phyloP scores from a whole-genome alignment of 1,140 invertebrate genomes.

The Neodiprion fabricii region DNA sequence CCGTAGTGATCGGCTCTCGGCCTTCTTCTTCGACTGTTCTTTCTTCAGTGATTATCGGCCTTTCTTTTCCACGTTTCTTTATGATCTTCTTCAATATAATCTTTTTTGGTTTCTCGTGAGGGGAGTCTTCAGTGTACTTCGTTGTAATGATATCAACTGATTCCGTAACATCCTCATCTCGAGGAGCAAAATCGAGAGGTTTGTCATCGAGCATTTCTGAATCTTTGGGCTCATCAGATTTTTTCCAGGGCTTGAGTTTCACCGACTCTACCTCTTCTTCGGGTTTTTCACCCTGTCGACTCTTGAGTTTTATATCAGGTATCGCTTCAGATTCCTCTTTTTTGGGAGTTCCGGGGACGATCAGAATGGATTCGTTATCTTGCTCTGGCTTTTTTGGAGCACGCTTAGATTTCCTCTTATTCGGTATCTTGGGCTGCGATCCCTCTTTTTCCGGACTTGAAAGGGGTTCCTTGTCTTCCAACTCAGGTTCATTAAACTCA shows the following conservation, averaged over 20 bases:
- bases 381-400: conserved; percentile 26
- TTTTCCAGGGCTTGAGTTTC: conserved; percentile 32
- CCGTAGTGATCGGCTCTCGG: conserved; percentile 37
- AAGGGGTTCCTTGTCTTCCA: conserved; percentile 22
- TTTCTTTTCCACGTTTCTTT: conserved; percentile 41
- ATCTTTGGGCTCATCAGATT: conserved; percentile 34
- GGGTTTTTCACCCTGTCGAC: conserved; percentile 23
- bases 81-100: conserved; percentile 42
- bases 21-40: conserved; percentile 49
- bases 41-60: conserved; percentile 44
- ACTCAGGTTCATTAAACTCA: conserved; percentile 29
- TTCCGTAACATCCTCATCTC: conserved; percentile 24
- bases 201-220: conserved; percentile 35
- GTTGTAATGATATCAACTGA: neutral
- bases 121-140: conserved; percentile 35
- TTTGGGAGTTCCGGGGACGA: conserved; percentile 29
- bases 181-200: conserved; percentile 23
- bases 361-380: conserved; percentile 27
- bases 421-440: conserved; percentile 23
- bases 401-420: conserved; percentile 26
- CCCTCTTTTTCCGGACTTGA: conserved; percentile 24
- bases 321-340: conserved; percentile 29
- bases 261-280: conserved; percentile 35
- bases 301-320: conserved; percentile 25
- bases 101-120: conserved; percentile 29